Evolutionary conservation across 2,797 vertebrate genomes (phyloP).

Genomic region (Tadarida brasiliensis): DNA sequence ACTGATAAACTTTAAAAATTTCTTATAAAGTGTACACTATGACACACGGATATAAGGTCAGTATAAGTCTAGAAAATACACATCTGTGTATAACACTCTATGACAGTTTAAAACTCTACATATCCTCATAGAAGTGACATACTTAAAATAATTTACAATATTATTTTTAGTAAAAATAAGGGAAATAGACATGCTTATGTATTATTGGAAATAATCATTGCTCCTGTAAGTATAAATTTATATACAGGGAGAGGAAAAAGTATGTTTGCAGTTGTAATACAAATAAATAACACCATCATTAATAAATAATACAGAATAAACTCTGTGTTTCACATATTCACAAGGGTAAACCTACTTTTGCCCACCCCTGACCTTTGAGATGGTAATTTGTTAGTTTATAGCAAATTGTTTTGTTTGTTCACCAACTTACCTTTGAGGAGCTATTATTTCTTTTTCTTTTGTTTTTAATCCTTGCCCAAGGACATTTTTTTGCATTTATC

Average conservation of each 20-base stretch:
- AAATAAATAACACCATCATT: not conserved
- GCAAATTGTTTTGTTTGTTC: not conserved
- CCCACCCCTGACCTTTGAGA: not conserved
- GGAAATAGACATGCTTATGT: not conserved
- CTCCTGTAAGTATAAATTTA: not conserved
- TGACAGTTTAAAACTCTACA: not conserved
- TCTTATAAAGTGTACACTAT: not conserved
- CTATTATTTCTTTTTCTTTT: not conserved
- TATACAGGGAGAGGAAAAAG: not conserved
- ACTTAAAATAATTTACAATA: not conserved
- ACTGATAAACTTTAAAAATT: not conserved
- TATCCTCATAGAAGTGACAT: not conserved
- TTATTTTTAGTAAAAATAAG: not conserved
- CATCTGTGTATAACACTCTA: not conserved
- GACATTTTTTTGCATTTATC: too few relatives aligned
- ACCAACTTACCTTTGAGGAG: not conserved
- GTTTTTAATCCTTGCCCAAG: too few relatives aligned
- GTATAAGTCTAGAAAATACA: not conserved
- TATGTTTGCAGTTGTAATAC: not conserved
- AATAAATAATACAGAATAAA: not conserved
- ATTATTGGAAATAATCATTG: not conserved
- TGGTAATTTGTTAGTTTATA: not conserved
- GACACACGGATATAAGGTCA: rapidly evolving
- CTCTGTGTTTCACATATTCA: not conserved
- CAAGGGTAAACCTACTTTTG: not conserved